A percentile compares a stretch with the other conserved stretches of the same genome.
phyloP scores from a whole-genome alignment of 2,113 vertebrate genomes.

The Ictidomys tridecemlineatus region DNA sequence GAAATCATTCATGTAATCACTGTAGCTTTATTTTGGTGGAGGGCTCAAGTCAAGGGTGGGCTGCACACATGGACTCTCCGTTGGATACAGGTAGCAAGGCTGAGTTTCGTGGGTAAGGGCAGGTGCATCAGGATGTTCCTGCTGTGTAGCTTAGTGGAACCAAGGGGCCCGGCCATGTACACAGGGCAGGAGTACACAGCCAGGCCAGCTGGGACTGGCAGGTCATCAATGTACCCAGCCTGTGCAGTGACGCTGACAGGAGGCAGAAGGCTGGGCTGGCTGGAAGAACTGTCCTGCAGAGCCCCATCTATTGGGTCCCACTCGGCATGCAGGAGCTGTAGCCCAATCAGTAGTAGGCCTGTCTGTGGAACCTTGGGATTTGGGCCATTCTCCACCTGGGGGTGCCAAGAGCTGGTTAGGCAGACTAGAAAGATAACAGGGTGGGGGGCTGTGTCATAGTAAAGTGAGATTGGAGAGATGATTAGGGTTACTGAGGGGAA shows the following conservation, averaged over 20 bases:
- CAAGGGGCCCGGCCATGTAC: slow-evolving; percentile 75
- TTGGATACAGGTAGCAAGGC: slow-evolving; percentile 84
- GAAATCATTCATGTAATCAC: background rate
- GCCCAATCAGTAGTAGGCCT: slow-evolving; percentile 87
- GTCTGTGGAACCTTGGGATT: slow-evolving; percentile 62
- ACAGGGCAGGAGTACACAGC: slow-evolving; percentile 86
- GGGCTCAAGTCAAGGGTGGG: background rate
- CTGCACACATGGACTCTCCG: slow-evolving; percentile 87
- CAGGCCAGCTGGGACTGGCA: background rate
- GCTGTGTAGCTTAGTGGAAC: slow-evolving; percentile 74
- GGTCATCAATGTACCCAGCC: background rate
- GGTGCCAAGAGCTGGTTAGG: background rate
- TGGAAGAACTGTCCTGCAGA: slow-evolving; percentile 83
- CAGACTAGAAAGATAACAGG: background rate
- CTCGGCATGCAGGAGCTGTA: slow-evolving; percentile 89
- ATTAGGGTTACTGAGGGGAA: background rate
- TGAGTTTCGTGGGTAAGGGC: slow-evolving; percentile 83
- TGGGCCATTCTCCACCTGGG: slow-evolving; percentile 78
- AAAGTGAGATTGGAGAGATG: background rate
- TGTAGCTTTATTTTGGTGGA: slow-evolving; percentile 55
- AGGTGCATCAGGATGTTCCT: slow-evolving; percentile 83
- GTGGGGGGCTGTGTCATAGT: too few species aligned
- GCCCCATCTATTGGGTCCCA: slow-evolving; percentile 86
- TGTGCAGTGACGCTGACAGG: slow-evolving; percentile 80
- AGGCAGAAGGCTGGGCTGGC: slow-evolving; percentile 84